Evolutionary conservation across 2,113 vertebrate genomes (phyloP).

Genomic region (Emydura subglobosa): DNA sequence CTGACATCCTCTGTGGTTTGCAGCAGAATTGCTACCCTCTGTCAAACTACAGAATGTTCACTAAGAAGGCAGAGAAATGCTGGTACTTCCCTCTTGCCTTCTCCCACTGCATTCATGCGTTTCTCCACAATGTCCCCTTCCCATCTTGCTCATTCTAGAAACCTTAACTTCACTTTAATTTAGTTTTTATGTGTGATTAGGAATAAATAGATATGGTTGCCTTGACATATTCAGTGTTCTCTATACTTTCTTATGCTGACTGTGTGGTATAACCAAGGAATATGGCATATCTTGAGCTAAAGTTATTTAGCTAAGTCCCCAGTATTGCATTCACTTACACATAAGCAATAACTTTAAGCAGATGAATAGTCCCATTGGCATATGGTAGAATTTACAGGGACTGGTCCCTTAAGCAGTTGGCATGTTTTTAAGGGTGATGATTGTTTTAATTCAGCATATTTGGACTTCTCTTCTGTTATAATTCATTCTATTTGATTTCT

Average conservation of each 20-base stretch:
- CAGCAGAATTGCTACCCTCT: background rate
- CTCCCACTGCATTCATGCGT: background rate
- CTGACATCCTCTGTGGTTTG: background rate
- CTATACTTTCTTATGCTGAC: rapidly evolving
- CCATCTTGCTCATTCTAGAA: background rate
- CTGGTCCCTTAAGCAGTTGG: background rate
- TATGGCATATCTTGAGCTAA: background rate
- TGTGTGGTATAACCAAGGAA: background rate
- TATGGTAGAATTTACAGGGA: background rate
- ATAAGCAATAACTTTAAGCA: background rate
- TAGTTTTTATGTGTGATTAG: background rate
- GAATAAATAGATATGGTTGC: background rate
- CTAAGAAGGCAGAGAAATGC: background rate
- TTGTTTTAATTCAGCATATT: background rate
- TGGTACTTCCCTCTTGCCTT: background rate
- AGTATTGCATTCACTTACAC: background rate
- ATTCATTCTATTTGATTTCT: conserved; percentile 53
- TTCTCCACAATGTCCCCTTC: background rate
- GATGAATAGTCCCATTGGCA: background rate
- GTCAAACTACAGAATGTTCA: background rate
- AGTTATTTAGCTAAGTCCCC: background rate
- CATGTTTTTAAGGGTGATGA: background rate
- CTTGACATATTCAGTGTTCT: rapidly evolving
- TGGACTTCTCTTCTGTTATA: conserved; percentile 13
- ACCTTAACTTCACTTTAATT: background rate